Base-by-base conservation (phyloP, 2,113 vertebrate genomes). In the Procavia capensis region DNA sequence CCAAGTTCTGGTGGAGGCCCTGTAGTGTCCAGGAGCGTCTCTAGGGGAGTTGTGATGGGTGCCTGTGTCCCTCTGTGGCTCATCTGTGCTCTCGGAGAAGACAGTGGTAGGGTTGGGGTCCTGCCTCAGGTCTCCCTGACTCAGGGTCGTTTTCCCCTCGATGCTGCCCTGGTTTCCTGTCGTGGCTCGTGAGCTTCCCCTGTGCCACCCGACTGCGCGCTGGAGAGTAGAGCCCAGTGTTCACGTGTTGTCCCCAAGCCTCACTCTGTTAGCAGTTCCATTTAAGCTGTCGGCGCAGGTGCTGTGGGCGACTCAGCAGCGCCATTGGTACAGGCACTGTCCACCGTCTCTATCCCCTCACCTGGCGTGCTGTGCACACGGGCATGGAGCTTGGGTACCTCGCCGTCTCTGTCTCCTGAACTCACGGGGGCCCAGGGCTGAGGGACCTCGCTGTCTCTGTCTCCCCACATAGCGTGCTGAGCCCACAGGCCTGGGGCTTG, bases 11-110 rank as follows among this genome's bases (percentile, higher is more conserved):
- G 81, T 81, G 4, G 72, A 64, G n/a, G 29, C 54, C 7, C 54
- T 13, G 22, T n/a, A n/a, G n/a, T n/a, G n/a, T 19, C 54, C 5
- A 6, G 43, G 14, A 34, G 11, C 22, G 66, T 27, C 9, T 29
- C 45, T 25, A 9, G 50, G 17, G 39, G 0, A 2, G 50, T 0
- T 11, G 22, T 0, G 2, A 27, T 0, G 1, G 25, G 27, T 9
- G 31, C 31, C 59, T 7, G 9, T 47, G 4, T 9, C 13, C 41
- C 24, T n/a, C 14, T 17, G 4, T 57, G 54, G 47, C 36, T 0
- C 19, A 25, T 19, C 2, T 39, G 47, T n/a, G 78, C 34, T 9
- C 10, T 13, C 13, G 0, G 41, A 17, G 16, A 9, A 16, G 45
- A 25, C 45, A 0, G 25, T 17, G 34, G 66, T 2, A 10, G 54